Percentiles rank a stretch among this genome's conserved stretches.
Evolutionary conservation across 1,140 invertebrate species (phyloP).

Genomic region (Leptinotarsa lineolata): DNA sequence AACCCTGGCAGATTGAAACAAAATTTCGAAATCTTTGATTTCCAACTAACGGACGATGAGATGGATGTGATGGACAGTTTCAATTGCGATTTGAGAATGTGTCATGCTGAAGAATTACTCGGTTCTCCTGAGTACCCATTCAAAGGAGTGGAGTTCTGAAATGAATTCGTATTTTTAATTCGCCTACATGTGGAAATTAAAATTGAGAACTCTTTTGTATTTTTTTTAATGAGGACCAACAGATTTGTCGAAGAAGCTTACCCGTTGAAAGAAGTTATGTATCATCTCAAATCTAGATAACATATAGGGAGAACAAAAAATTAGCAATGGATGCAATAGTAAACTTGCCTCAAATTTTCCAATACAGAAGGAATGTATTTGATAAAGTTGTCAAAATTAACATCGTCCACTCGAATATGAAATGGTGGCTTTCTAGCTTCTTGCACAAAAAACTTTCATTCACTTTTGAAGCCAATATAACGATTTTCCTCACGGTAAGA

Average conservation of each 20-base stretch:
- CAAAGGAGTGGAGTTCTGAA: slow-evolving; percentile 37
- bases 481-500: no score
- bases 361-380: not conserved
- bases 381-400: no score
- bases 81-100: slow-evolving; percentile 48
- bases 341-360: not conserved
- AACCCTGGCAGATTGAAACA: slow-evolving; percentile 60
- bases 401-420: no score
- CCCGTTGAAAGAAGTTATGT: no score
- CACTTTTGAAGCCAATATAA: no score
- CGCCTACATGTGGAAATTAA: not conserved
- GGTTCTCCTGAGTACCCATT: slow-evolving; percentile 40
- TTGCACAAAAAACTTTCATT: no score
- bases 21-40: slow-evolving; percentile 66
- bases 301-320: no score
- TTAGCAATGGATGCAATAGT: not conserved
- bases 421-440: no score
- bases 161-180: not conserved
- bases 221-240: no score
- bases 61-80: slow-evolving; percentile 55
- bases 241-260: no score
- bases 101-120: slow-evolving; percentile 33
- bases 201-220: no score
- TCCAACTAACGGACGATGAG: slow-evolving; percentile 59
- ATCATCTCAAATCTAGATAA: no score